Conservation (phyloP, 2,113 vertebrate genomes). For the Bettongia penicillata region DNA sequence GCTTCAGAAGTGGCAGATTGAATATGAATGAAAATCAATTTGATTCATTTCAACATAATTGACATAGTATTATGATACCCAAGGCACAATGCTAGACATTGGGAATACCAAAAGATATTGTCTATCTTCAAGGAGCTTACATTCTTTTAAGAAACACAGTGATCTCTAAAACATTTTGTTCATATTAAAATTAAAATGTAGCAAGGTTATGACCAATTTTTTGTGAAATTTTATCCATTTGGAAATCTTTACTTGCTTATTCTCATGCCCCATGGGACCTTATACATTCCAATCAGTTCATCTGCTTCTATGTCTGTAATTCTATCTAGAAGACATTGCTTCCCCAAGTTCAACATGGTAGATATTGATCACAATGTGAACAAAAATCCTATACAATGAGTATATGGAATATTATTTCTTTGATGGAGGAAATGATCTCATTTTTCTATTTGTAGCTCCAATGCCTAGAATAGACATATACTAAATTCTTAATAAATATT, state of each 20-base stretch:
- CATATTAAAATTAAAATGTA: not conserved
- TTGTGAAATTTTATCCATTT: not conserved
- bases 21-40: not conserved
- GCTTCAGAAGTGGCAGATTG: no score
- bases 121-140: not conserved
- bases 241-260: not conserved
- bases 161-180: not conserved
- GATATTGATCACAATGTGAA: not conserved
- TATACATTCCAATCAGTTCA: not conserved
- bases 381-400: not conserved
- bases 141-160: not conserved
- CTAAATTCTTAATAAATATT: not conserved
- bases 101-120: not conserved
- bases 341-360: not conserved
- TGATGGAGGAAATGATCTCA: not conserved
- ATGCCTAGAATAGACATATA: not conserved
- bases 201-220: not conserved
- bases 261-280: not conserved
- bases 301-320: not conserved
- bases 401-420: not conserved
- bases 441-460: not conserved
- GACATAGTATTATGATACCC: not conserved
- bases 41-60: not conserved
- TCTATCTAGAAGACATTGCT: not conserved
- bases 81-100: not conserved